Percentiles rank a stretch among this genome's conserved stretches.
Conservation (phyloP, 2,797 vertebrate species). For the Hoplostethus atlanticus region DNA sequence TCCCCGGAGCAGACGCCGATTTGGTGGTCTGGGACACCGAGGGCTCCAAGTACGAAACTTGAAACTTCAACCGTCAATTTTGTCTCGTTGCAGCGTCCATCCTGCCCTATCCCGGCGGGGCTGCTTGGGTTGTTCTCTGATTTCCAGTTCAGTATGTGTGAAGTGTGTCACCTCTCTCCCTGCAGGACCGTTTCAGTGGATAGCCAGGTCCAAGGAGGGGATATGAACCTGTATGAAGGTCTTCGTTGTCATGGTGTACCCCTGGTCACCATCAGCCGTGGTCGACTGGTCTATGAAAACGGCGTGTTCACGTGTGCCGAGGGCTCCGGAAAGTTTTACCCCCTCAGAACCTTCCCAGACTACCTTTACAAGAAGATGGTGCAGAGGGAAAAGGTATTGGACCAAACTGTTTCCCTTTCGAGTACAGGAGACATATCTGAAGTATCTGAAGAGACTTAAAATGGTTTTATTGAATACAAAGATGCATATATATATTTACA, state of each 20-base stretch:
- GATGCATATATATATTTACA: background rate
- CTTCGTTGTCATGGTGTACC: conserved; percentile 95
- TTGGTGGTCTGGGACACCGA: conserved; percentile 98
- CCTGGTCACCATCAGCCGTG: conserved; percentile 95
- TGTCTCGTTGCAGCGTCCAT: conserved; percentile 41
- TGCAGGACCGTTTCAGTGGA: conserved; percentile 92
- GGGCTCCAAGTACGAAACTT: conserved; percentile 89
- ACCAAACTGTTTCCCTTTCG: background rate
- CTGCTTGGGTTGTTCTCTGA: conserved; percentile 34
- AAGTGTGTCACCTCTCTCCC: conserved; percentile 25
- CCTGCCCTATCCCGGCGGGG: conserved; percentile 25
- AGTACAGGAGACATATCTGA: background rate
- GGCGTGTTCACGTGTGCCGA: conserved; percentile 96
- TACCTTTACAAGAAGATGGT: conserved; percentile 98
- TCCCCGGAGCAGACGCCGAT: conserved; percentile 95
- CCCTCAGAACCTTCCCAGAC: conserved; percentile 95
- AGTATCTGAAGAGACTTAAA: background rate
- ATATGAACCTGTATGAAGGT: conserved; percentile 95
- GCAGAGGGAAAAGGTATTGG: conserved; percentile 94
- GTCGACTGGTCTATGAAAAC: conserved; percentile 94
- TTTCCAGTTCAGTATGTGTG: background rate
- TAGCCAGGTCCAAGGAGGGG: conserved; percentile 94
- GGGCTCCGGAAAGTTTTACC: conserved; percentile 96
- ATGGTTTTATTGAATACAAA: background rate
- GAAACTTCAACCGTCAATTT: conserved; percentile 39